Conservation (phyloP, 2,113 vertebrate genomes). For the Tupaia tana region DNA sequence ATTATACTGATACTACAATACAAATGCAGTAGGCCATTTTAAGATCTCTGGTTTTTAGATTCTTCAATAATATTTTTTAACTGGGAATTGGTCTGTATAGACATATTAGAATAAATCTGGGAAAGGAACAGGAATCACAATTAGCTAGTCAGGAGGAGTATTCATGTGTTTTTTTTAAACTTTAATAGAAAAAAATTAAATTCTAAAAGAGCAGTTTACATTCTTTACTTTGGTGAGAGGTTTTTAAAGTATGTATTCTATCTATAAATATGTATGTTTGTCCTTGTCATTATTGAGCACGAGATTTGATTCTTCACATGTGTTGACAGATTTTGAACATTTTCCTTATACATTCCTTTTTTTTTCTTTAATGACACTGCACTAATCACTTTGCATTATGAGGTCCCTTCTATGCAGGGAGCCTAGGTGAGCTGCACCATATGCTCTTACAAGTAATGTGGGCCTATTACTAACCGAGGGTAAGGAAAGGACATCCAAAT, state of each 20-base stretch:
- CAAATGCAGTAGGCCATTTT: background rate
- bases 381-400: constrained; percentile 7
- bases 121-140: background rate
- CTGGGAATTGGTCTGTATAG: background rate
- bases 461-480: background rate
- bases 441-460: constrained; percentile 2
- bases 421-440: background rate
- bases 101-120: background rate
- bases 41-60: background rate
- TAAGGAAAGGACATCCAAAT: background rate
- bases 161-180: constrained; percentile 39
- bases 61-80: background rate
- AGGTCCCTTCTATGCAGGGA: background rate
- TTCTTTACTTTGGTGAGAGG: background rate
- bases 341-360: background rate
- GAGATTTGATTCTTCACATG: constrained; percentile 36
- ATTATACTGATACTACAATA: background rate
- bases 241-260: background rate
- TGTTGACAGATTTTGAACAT: constrained; percentile 40
- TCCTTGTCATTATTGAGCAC: background rate
- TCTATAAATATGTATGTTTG: background rate
- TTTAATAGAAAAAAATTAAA: constrained; percentile 13
- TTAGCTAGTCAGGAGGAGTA: constrained; percentile 12
- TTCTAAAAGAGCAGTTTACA: background rate
- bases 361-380: background rate